Evolutionary conservation across 1,140 invertebrate species (phyloP).

Genomic region (Drosophila kepulauana): DNA sequence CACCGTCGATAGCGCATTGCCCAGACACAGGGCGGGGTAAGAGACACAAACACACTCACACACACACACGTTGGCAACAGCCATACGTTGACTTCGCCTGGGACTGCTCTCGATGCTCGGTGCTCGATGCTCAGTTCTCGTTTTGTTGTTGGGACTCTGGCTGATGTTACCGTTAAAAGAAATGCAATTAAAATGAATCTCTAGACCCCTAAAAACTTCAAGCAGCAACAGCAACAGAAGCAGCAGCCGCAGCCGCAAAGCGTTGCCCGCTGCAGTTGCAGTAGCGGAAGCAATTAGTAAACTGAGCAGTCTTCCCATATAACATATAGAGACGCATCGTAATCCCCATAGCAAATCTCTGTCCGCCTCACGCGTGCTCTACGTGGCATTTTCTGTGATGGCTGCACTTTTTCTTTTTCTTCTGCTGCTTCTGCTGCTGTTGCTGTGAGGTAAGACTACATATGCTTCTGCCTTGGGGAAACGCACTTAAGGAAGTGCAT

Average conservation of each 20-base stretch:
- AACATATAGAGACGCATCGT: constrained; percentile 13
- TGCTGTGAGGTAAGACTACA: constrained; percentile 6
- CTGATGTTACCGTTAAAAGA: constrained; percentile 81
- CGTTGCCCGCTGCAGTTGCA: constrained; percentile 36
- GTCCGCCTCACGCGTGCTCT: constrained; percentile 68
- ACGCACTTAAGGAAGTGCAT: constrained; percentile 45
- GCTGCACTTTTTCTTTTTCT: neutral
- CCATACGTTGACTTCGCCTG: constrained; percentile 34
- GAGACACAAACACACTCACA: neutral
- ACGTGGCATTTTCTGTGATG: constrained; percentile 65
- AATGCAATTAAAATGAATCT: constrained; percentile 82
- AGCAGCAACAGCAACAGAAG: constrained; percentile 25
- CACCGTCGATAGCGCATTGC: constrained; percentile 44
- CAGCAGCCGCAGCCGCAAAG: constrained; percentile 29
- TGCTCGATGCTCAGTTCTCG: constrained; percentile 13
- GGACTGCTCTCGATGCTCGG: constrained; percentile 20
- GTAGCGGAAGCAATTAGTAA: constrained; percentile 82
- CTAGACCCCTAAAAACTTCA: constrained; percentile 73
- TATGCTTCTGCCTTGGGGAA: constrained; percentile 9
- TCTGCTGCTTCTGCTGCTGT: neutral
- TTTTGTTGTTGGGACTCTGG: constrained; percentile 22
- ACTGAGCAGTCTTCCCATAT: constrained; percentile 66
- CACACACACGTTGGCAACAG: neutral
- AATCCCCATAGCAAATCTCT: constrained; percentile 71
- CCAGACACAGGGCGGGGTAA: constrained; percentile 40